phyloP scores from a whole-genome alignment of 2,797 vertebrate genomes.

The Netta rufina region DNA sequence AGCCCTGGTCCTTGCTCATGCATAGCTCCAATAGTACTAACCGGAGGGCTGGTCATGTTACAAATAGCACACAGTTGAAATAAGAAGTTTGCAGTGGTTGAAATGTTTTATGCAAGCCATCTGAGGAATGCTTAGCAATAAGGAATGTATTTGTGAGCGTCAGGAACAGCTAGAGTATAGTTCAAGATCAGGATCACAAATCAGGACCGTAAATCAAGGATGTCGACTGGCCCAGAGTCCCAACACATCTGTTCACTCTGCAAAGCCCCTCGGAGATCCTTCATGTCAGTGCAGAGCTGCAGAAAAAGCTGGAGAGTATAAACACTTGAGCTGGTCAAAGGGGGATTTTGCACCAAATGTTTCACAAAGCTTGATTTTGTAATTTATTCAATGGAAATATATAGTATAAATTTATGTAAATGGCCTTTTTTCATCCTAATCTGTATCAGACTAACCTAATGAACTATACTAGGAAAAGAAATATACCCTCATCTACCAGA shows the following conservation, averaged over 20 bases:
- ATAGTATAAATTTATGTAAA: not conserved
- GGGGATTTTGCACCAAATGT: not conserved
- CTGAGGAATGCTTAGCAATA: not conserved
- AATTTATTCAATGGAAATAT: not conserved
- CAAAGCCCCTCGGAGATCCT: not conserved
- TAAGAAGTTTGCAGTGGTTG: not conserved
- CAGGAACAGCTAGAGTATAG: not conserved
- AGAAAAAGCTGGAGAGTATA: not conserved
- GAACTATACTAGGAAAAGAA: not conserved
- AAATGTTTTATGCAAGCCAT: not conserved
- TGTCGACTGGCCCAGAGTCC: not conserved
- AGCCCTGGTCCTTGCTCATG: not conserved
- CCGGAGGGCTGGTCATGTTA: not conserved
- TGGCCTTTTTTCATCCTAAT: not conserved
- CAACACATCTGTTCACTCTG: not conserved
- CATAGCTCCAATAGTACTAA: not conserved
- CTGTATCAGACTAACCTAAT: not conserved
- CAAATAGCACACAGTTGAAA: not conserved
- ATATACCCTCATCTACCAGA: not conserved
- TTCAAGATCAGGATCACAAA: not conserved
- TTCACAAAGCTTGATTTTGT: not conserved
- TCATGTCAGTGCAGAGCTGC: not conserved
- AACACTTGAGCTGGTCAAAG: not conserved
- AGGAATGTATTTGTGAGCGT: not conserved
- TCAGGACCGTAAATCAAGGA: not conserved